Conservation (phyloP, 2,113 vertebrate genomes). For the Amphiprion ocellaris region DNA sequence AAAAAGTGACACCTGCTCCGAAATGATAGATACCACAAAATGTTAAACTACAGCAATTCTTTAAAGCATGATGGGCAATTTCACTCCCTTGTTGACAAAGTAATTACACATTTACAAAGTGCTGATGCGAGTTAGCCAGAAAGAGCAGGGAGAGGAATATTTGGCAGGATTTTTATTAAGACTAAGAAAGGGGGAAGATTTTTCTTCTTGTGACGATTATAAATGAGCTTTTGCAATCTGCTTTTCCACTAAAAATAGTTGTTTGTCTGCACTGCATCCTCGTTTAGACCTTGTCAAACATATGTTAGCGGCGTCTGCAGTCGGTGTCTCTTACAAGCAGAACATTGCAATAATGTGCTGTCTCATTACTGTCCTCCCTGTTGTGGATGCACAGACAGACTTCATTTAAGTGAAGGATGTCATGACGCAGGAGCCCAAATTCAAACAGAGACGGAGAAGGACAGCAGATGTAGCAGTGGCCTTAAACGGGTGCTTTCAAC, state of each 20-base stretch:
- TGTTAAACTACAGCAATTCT: too few relatives aligned
- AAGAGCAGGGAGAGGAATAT: too few relatives aligned
- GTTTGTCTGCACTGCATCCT: neutral
- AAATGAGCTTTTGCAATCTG: too few relatives aligned
- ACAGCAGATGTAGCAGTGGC: conserved; percentile 23
- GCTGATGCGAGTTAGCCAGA: too few relatives aligned
- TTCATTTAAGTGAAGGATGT: conserved; percentile 39
- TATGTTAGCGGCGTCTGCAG: conserved; percentile 18
- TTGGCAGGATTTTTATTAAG: too few relatives aligned
- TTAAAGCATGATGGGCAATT: too few relatives aligned
- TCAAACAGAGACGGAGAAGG: neutral
- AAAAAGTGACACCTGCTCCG: too few relatives aligned
- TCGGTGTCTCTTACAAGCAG: conserved; percentile 10
- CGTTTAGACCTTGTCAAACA: conserved; percentile 13
- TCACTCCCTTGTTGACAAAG: too few relatives aligned
- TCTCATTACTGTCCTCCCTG: conserved; percentile 39
- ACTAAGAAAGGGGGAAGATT: too few relatives aligned
- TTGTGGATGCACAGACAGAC: neutral
- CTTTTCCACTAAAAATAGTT: neutral
- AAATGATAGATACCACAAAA: too few relatives aligned
- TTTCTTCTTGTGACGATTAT: too few relatives aligned
- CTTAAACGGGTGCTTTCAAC: conserved; percentile 33
- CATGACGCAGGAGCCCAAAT: neutral
- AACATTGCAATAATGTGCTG: conserved; percentile 38
- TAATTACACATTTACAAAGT: too few relatives aligned